These are phyloP conservation scores for Cacatua alba DNA, from an alignment of 2,113 vertebrate genomes.

Conservation along the genomic window DNA sequence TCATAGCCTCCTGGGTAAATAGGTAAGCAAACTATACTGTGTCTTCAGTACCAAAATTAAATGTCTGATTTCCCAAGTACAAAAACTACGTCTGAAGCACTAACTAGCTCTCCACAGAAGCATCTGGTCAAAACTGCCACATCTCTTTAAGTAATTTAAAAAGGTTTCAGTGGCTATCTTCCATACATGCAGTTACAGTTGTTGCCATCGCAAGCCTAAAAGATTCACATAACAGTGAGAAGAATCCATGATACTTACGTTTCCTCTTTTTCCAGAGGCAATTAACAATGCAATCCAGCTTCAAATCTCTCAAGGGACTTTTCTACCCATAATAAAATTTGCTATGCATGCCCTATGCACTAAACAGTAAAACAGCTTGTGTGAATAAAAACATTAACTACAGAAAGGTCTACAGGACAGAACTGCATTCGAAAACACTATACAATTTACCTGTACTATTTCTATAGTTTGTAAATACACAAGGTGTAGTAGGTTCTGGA, in stretches of 20 bases:
- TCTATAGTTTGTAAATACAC: neutral
- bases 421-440: neutral
- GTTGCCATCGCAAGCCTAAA: neutral
- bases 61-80: neutral
- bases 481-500: neutral
- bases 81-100: neutral
- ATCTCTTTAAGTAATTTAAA: neutral
- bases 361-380: neutral
- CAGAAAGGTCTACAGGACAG: neutral
- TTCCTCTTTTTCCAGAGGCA: neutral
- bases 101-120: neutral
- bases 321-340: neutral
- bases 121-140: neutral
- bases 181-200: neutral
- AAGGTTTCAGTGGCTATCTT: neutral
- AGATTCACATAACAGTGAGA: neutral
- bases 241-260: fast-evolving
- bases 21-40: neutral
- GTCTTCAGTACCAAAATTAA: neutral
- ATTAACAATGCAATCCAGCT: neutral
- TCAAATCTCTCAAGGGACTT: neutral
- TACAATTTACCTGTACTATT: neutral
- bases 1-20: fast-evolving
- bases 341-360: neutral
- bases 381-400: neutral